Conservation (phyloP, 2,113 vertebrate species). For the Chascanopsetta lugubris region DNA sequence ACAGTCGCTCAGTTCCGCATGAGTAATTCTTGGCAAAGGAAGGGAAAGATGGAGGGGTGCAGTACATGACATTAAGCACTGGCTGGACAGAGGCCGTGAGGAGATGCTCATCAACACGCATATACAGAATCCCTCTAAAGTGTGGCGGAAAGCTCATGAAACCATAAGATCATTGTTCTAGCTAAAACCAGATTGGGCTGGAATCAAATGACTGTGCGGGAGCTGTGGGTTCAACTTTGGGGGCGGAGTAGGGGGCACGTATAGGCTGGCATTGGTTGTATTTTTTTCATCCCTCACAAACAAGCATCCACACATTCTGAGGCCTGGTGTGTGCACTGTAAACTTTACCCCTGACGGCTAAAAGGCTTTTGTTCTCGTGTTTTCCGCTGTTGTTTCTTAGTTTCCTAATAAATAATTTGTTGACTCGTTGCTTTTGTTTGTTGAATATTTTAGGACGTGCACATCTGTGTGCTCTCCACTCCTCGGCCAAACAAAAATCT, state of each 20-base stretch:
- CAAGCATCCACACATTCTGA: slow-evolving; percentile 6
- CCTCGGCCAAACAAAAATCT: slow-evolving; percentile 40
- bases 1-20: slow-evolving; percentile 63
- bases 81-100: slow-evolving; percentile 25
- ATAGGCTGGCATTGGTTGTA: slow-evolving; percentile 7
- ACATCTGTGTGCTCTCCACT: slow-evolving; percentile 67
- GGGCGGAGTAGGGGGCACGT: slow-evolving; percentile 11
- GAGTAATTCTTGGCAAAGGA: slow-evolving; percentile 39
- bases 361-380: slow-evolving; percentile 72
- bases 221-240: slow-evolving; percentile 23
- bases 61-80: slow-evolving; percentile 40
- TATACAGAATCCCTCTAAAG: slow-evolving; percentile 47
- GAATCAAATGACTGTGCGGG: slow-evolving; percentile 11
- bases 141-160: slow-evolving; percentile 50
- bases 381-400: slow-evolving; percentile 64
- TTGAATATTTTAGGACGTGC: slow-evolving; percentile 79
- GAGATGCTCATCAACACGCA: slow-evolving; percentile 28
- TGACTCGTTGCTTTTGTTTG: slow-evolving; percentile 69
- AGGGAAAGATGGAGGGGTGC: slow-evolving; percentile 5
- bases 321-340: not conserved
- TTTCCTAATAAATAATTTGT: slow-evolving; percentile 80
- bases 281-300: slow-evolving; percentile 29
- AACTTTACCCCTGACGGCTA: slow-evolving; percentile 41
- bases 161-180: slow-evolving; percentile 56
- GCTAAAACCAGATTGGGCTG: slow-evolving; percentile 35